These are phyloP conservation scores for Aeoliscus strigatus DNA, from an alignment of 2,797 vertebrate genomes.

Conservation along the genomic window DNA sequence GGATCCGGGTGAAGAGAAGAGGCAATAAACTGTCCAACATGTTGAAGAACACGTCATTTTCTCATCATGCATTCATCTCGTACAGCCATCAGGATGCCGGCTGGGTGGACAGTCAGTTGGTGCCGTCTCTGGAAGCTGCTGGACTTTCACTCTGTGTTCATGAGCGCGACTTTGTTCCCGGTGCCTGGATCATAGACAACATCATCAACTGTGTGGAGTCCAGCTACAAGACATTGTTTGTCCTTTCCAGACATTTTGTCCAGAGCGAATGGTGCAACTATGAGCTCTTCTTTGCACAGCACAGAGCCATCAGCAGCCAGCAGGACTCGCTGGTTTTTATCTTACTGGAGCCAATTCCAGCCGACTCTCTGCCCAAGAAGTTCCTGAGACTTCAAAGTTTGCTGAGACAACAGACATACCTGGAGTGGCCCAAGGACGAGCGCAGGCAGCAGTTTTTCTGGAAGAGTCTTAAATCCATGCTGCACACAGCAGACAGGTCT, in stretches of 20 bases:
- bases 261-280: constrained; percentile 90
- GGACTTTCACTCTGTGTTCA: constrained; percentile 77
- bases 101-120: constrained; percentile 78
- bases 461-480: constrained; percentile 72
- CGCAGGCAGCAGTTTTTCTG: constrained; percentile 78
- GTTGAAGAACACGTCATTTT: constrained; percentile 42
- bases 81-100: constrained; percentile 79
- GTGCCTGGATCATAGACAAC: constrained; percentile 84
- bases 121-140: constrained; percentile 72
- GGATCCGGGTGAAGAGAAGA: constrained; percentile 77
- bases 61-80: constrained; percentile 82
- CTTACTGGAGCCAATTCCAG: constrained; percentile 80
- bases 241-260: constrained; percentile 83
- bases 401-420: constrained; percentile 77
- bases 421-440: constrained; percentile 81
- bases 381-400: constrained; percentile 78
- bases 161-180: constrained; percentile 81
- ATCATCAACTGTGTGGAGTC: constrained; percentile 84
- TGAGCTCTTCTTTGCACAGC: constrained; percentile 87
- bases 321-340: constrained; percentile 80
- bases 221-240: constrained; percentile 85
- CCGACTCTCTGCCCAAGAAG: constrained; percentile 73
- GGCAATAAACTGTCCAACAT: constrained; percentile 32
- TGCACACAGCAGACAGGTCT: constrained; percentile 42
- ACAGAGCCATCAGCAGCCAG: constrained; percentile 74